Evolutionary conservation across 1,140 invertebrate genomes (phyloP).

Genomic region (Gryllus bimaculatus): DNA sequence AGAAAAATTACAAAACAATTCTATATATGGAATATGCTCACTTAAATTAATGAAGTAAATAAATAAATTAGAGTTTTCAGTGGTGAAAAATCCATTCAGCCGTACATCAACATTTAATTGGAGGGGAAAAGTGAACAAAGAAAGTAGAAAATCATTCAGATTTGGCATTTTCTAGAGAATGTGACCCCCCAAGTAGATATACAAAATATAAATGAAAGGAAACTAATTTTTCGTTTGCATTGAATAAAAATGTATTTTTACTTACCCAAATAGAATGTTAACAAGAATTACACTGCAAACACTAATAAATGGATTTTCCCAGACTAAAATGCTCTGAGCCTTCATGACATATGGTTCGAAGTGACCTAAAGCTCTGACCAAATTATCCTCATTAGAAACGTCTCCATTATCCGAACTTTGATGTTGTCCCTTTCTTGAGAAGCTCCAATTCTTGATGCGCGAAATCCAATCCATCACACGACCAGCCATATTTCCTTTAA

Average conservation of each 20-base stretch:
- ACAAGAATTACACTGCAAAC: conserved; percentile 9
- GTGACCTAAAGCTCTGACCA: conserved; percentile 11
- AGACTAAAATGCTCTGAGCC: conserved; percentile 14
- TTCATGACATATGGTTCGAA: conserved; percentile 16
- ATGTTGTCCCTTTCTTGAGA: background rate
- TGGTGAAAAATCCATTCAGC: no score
- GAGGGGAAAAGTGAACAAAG: background rate
- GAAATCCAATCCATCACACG: conserved; percentile 17
- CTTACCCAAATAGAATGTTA: conserved; percentile 18
- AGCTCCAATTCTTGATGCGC: conserved; percentile 14
- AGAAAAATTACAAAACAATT: background rate
- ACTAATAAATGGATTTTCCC: conserved; percentile 15
- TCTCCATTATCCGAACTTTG: background rate
- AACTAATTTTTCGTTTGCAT: background rate
- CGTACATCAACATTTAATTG: no score
- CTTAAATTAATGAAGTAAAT: background rate
- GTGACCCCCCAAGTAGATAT: background rate
- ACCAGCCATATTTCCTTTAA: background rate
- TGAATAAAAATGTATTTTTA: background rate
- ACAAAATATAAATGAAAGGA: background rate
- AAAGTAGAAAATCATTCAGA: background rate
- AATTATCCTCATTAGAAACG: conserved; percentile 9
- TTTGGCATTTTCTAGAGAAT: background rate
- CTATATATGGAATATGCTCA: background rate
- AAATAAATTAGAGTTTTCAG: background rate